Evolutionary conservation across 2,888 invertebrate species (phyloP).

Genomic region (Ormia ochracea): DNA sequence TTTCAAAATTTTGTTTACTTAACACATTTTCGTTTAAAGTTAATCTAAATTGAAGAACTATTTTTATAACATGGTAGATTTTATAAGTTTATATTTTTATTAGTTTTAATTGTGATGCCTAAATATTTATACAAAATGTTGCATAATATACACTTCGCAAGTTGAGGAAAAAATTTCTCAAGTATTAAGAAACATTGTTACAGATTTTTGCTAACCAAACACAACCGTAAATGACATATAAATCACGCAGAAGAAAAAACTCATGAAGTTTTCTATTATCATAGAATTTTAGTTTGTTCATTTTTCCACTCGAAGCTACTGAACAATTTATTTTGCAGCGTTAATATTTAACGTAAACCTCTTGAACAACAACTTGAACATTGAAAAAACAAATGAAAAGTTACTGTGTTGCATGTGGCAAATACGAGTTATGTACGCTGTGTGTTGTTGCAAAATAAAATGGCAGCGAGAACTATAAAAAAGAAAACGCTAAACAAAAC

Average conservation of each 20-base stretch:
- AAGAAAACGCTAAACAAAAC: neutral
- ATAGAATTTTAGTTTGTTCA: neutral
- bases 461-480: neutral
- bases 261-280: neutral
- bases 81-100: no score
- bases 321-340: constrained; percentile 25
- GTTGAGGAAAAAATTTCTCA: no score
- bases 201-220: neutral
- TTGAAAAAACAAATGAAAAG: constrained; percentile 31
- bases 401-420: constrained; percentile 56
- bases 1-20: no score
- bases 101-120: no score
- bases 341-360: constrained; percentile 35
- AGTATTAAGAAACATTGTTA: neutral
- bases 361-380: constrained; percentile 38
- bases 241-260: neutral
- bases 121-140: no score
- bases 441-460: constrained; percentile 17
- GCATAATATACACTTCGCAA: no score
- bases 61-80: no score
- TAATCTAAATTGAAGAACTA: no score
- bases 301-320: neutral
- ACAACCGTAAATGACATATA: neutral
- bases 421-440: neutral
- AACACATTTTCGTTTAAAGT: no score